Percentiles rank a stretch among this genome's conserved stretches.
Conservation (phyloP, 2,113 vertebrate species). For the Salvelinus sp. region DNA sequence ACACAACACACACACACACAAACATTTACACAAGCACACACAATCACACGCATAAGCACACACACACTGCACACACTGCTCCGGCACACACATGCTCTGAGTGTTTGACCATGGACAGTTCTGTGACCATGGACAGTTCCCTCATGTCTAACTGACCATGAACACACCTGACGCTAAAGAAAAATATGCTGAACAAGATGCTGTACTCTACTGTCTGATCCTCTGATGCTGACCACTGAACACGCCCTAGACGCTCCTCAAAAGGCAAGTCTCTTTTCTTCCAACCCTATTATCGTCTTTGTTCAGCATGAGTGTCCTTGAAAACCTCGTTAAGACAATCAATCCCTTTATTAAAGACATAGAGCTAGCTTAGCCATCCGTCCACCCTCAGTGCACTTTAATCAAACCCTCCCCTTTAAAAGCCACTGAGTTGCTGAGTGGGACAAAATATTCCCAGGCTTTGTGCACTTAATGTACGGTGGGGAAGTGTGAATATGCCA, state of each 20-base stretch:
- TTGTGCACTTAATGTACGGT: neutral
- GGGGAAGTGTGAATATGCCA: neutral
- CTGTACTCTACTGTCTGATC: neutral
- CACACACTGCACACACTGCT: too few relatives aligned
- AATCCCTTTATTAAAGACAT: constrained; percentile 10
- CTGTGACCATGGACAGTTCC: neutral
- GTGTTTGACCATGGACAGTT: too few relatives aligned
- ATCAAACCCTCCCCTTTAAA: constrained; percentile 1
- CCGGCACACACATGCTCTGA: neutral
- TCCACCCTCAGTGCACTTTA: constrained; percentile 6
- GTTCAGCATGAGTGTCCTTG: constrained; percentile 8
- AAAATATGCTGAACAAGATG: neutral
- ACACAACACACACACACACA: constrained; percentile 5
- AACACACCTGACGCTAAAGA: neutral
- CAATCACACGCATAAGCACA: too few relatives aligned
- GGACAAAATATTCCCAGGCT: neutral
- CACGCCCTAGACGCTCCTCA: neutral
- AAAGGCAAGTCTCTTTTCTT: neutral
- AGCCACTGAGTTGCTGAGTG: constrained; percentile 4
- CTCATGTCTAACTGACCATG: neutral
- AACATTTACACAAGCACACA: too few relatives aligned
- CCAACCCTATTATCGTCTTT: neutral
- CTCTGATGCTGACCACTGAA: constrained; percentile 1
- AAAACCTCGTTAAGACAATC: constrained; percentile 4
- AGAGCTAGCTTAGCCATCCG: neutral